These are phyloP conservation scores for Cynopterus brachyotis DNA, from an alignment of 2,113 vertebrate genomes.

Conservation along the genomic window DNA sequence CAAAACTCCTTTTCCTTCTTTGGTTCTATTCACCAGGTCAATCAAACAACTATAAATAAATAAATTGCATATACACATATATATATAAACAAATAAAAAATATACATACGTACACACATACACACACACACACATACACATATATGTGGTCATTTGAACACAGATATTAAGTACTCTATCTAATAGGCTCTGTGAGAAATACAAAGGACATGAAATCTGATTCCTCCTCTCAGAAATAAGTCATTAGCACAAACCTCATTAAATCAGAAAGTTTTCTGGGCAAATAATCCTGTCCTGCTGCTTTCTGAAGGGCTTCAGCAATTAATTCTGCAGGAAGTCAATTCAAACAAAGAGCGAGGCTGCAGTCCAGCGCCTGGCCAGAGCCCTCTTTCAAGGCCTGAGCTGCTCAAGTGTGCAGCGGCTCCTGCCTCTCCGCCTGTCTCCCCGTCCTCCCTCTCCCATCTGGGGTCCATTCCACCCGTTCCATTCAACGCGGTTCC, in stretches of 20 bases:
- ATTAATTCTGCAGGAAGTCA: constrained; percentile 54
- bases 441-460: background rate
- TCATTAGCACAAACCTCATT: constrained; percentile 15
- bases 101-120: background rate
- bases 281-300: background rate
- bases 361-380: background rate
- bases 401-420: background rate
- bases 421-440: background rate
- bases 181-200: background rate
- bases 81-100: too few species aligned
- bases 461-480: background rate
- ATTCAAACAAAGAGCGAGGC: constrained; percentile 1
- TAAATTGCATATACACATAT: background rate
- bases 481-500: background rate
- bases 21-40: background rate
- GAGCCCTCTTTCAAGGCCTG: background rate
- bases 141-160: background rate
- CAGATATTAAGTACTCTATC: background rate
- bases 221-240: constrained; percentile 36
- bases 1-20: background rate
- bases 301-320: constrained; percentile 52
- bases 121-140: background rate
- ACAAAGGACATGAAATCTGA: background rate
- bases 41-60: background rate
- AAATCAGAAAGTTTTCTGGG: constrained; percentile 26